These are phyloP conservation scores for Uria aalge DNA, from an alignment of 2,113 vertebrate genomes.

Conservation along the genomic window DNA sequence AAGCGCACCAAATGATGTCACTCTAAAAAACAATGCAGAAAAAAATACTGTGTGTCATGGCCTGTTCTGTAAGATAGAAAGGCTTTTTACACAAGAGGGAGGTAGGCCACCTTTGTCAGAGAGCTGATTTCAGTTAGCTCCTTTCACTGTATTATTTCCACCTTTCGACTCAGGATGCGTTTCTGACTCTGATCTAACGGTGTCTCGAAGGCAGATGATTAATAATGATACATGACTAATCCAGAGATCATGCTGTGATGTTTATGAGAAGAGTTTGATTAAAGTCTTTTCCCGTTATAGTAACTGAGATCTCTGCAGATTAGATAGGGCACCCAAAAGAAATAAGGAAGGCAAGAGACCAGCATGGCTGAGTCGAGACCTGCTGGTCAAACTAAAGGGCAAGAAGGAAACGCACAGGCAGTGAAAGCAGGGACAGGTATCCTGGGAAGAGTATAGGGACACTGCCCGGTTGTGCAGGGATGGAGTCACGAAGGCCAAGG, in stretches of 20 bases:
- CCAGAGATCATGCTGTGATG: neutral
- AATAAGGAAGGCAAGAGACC: neutral
- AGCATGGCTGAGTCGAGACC: no score
- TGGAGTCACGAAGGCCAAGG: no score
- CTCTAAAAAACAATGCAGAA: neutral
- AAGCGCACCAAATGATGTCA: neutral
- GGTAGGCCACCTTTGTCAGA: neutral
- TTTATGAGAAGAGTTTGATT: neutral
- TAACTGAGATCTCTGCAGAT: neutral
- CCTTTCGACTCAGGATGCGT: neutral
- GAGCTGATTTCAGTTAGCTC: neutral
- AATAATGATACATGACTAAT: neutral
- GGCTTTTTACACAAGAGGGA: neutral
- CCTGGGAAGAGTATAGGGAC: no score
- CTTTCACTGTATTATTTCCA: neutral
- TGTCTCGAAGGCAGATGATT: neutral
- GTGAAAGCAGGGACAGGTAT: no score
- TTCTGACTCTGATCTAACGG: neutral
- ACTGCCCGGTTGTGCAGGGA: no score
- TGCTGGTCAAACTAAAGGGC: no score
- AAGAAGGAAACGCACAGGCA: no score
- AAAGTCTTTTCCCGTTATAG: neutral
- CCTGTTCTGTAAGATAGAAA: neutral
- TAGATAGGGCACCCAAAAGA: neutral
- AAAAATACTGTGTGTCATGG: fast-evolving